Percentiles rank a stretch among this genome's conserved stretches.
Evolutionary conservation across 2,113 vertebrate genomes (phyloP).

Genomic region (Tauraco erythrolophus): DNA sequence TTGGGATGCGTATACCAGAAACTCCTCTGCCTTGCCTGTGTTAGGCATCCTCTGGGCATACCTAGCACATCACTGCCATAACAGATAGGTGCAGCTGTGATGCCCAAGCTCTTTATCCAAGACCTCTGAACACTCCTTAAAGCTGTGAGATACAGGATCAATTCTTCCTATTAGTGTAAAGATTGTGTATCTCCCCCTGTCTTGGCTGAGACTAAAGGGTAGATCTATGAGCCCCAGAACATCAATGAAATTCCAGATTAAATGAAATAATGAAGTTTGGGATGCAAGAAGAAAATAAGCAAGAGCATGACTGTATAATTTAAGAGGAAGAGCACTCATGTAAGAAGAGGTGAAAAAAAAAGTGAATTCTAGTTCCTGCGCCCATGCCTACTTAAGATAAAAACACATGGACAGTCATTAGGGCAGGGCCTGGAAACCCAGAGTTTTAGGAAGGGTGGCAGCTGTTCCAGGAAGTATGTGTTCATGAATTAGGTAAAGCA

Average conservation of each 20-base stretch:
- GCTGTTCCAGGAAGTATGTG: slow-evolving; percentile 43
- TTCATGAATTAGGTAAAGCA: slow-evolving; percentile 19
- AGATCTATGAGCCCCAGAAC: neutral
- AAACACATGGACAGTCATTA: slow-evolving; percentile 20
- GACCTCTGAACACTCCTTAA: neutral
- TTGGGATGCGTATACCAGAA: neutral
- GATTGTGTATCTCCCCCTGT: neutral
- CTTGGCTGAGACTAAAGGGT: neutral
- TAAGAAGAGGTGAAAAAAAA: neutral
- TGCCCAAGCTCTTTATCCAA: neutral
- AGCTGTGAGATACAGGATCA: neutral
- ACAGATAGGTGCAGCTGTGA: neutral
- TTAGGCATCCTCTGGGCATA: neutral
- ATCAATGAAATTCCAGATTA: neutral
- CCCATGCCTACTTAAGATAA: neutral
- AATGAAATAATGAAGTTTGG: neutral
- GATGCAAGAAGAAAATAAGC: neutral
- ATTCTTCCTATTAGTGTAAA: neutral
- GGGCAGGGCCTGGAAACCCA: slow-evolving; percentile 49
- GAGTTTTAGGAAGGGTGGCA: slow-evolving; percentile 66
- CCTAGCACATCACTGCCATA: neutral
- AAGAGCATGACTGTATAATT: neutral
- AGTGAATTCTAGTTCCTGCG: neutral
- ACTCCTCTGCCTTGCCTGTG: neutral
- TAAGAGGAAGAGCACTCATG: neutral